Base-by-base conservation (phyloP, 1,140 invertebrate genomes). In the Magallana gigas region DNA sequence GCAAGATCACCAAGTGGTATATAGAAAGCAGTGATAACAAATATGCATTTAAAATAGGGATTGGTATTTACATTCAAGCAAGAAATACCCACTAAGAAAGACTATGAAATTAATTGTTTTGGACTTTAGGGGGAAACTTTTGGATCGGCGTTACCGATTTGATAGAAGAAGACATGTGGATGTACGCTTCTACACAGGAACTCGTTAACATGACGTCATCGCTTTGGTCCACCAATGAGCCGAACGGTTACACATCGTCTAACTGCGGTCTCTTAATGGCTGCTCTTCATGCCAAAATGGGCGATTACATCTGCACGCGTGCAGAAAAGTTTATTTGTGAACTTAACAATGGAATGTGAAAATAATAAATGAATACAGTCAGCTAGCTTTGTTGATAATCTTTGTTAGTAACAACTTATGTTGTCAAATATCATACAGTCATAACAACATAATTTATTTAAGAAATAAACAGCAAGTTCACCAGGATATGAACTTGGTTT, bases 81-180 rank as follows among this genome's bases (percentile, higher is more conserved):
- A 23, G 23, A 23, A 23, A 23, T 23, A 16, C 7, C 16, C 5
- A 64, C 36, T n/a, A n/a, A n/a, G n/a, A n/a, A 48, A 48, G 36
- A 48, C 36, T 5, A 48, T 48, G 36, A 48, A 48, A 48, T 48
- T 48, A 4, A 48, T 48, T 48, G 36, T 48, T 48, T 48, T 48
- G 36, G 36, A 48, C 60, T 6, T 64, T 5, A 64, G 60, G 60
- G 7, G 60, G 60, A 64, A 64, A 64, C 18, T 64, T 64, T 18
- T 64, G 60, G 60, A 64, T 64, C 18, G 60, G 60, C 16, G 16
- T 64, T 18, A 64, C 60, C 5, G 60, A 64, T 16, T 64, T 64
- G 60, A 64, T 64, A n/a, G 60, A 64, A 18, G 60, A 64, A 64
- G 60, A 64, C 60, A 64, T 64, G n/a, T 64, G 60, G 60, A 64